phyloP scores from a whole-genome alignment of 2,888 invertebrate genomes.

The Labia minor region DNA sequence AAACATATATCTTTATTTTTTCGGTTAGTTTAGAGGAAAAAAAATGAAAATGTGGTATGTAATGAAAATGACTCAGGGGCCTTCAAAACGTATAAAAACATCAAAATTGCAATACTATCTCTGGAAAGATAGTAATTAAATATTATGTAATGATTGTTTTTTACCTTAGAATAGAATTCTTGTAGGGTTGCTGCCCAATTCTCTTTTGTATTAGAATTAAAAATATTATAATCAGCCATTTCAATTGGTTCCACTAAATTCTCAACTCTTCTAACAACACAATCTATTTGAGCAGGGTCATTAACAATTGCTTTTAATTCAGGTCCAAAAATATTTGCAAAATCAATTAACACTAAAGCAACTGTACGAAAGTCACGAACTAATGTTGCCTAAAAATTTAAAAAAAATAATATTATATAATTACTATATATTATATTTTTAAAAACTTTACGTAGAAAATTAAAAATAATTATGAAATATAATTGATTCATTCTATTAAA shows the following conservation, averaged over 20 bases:
- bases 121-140: too few relatives aligned
- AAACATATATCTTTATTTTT: too few relatives aligned
- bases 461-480: too few relatives aligned
- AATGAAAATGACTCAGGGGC: too few relatives aligned
- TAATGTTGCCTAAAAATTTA: neutral
- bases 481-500: too few relatives aligned
- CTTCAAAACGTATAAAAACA: too few relatives aligned
- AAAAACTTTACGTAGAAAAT: too few relatives aligned
- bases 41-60: too few relatives aligned
- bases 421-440: neutral
- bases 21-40: too few relatives aligned
- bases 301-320: constrained; percentile 78
- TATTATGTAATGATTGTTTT: neutral
- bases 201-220: constrained; percentile 62
- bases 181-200: constrained; percentile 78
- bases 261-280: constrained; percentile 68
- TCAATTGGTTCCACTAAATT: constrained; percentile 63
- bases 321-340: constrained; percentile 78
- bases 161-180: constrained; percentile 65
- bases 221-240: constrained; percentile 74
- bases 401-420: constrained; percentile 9
- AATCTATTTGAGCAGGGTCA: constrained; percentile 77
- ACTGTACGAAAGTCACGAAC: neutral
- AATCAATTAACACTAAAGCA: constrained; percentile 62
- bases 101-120: too few relatives aligned